Evolutionary conservation across 2,797 vertebrate species (phyloP), one percentile per base, ranked within the genome.

Genomic region (Bradypodion pumilum): DNA sequence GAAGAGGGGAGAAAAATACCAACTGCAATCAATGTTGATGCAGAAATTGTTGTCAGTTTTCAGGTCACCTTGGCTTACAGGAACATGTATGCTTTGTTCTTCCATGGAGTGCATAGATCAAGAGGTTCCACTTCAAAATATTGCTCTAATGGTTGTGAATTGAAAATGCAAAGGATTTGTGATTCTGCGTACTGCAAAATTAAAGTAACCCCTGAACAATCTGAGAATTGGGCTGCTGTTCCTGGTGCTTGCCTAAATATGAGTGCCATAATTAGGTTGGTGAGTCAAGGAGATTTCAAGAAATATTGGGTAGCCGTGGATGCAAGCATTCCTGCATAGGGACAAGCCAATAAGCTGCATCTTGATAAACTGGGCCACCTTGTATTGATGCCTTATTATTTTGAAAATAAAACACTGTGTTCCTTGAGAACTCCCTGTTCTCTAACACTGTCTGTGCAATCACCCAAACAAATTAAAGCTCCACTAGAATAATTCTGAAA

Each of bases 401-500:
- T 68, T 49, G 2, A 74, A 84, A 40, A 35, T 1, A 23, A 1
- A 7, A 37, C 35, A 16, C 6, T 23, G 2, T 66, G 29, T 2
- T 77, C 9, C 80, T 0, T 49, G 0, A n/a, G 84, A 86, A 44
- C 46, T 82, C 74, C 19, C 46, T 4, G 4, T 66, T 56, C 44
- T 23, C 27, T 56, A 10, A 52, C 0, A 0, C 40, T 68, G 12
- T 10, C 52, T 29, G 6, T 69, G 83, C 74, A 76, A 62, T 35
- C 44, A 23, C 23, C 21, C 27, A 83, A 40, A 69, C 62, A 62
- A 76, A 49, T 46, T 70, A 81, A 42, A 40, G 37, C 25, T 60
- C 56, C 70, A 8, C 52, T 81, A 73, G 7, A 88, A 0, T 42
- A 42, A 7, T 87, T 83, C 83, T 60, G 77, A 79, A 82, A 78